Evolutionary conservation across 2,797 vertebrate genomes (phyloP), one percentile per base, ranked within the genome.

Genomic region (Micrastur ruficollis): DNA sequence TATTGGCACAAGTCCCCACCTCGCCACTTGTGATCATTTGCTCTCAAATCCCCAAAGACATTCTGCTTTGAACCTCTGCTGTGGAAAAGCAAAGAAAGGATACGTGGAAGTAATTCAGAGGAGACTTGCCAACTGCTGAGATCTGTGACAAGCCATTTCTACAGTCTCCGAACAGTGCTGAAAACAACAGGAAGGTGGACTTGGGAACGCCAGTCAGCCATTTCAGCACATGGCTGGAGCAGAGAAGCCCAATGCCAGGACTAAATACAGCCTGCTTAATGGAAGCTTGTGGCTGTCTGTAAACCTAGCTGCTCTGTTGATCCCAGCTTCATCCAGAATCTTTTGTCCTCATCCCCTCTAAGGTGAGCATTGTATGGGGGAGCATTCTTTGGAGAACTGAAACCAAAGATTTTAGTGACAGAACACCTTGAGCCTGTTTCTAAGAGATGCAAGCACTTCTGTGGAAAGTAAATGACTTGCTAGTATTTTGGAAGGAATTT

Each of bases 21-120:
- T 87, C 47, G 1, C 49, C 92, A 89, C 88, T 97, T 92, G 89
- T 40, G 46, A 95, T 94, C 90, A 68, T 91, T 94, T 90, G 86
- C 89, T 91, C 84, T 81, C 89, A 87, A 96, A 93, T 96, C 93
- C 95, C 91, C 56, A 6, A 63, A 89, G 92, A 96, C 78, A 12
- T 71, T 82, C 86, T 50, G 67, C 88, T 97, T 93, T 95, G 88
- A 96, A 95, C 90, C 72, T 93, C 88, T 85, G 76, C 78, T 95
- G 74, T 49, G 81, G 78, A 79, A 78, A 89, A 86, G 63, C 49
- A 93, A 91, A 85, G 72, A 92, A 96, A 83, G 67, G 56, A 32
- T 84, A 72, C 5, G 5, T 44, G 63, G 90, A 92, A 84, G 63
- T 86, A 90, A 95, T 89, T 89, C 88, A 84, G 85, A 90, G 67